A percentile compares a stretch with the other conserved stretches of the same genome.
phyloP scores from a whole-genome alignment of 2,113 vertebrate genomes.

The Drymodes brunneopygia region DNA sequence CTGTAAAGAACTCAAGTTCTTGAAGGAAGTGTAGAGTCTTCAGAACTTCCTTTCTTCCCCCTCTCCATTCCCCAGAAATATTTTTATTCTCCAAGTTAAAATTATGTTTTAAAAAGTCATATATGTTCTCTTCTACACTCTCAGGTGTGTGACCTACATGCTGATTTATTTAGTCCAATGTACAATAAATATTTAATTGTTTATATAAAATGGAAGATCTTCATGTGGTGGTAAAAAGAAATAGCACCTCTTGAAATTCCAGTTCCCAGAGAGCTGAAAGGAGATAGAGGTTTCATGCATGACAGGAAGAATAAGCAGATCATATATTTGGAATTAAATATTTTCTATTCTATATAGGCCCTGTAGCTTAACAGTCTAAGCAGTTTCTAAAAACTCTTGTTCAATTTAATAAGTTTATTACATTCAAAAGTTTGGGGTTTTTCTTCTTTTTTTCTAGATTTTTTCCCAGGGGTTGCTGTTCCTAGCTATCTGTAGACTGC shows the following conservation, averaged over 20 bases:
- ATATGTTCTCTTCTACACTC: background rate
- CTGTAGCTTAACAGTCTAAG: background rate
- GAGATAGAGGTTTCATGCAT: background rate
- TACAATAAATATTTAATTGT: background rate
- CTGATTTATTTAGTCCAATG: background rate
- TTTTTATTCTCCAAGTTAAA: background rate
- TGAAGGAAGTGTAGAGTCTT: background rate
- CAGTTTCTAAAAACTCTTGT: background rate
- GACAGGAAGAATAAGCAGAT: background rate
- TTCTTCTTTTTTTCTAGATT: no score
- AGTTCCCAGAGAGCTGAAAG: background rate
- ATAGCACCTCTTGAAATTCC: background rate
- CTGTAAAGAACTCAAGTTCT: background rate
- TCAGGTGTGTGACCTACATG: background rate
- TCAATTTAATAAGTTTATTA: background rate
- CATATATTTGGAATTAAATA: background rate
- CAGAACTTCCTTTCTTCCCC: background rate
- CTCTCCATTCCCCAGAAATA: fast-evolving
- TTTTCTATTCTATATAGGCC: background rate
- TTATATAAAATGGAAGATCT: background rate
- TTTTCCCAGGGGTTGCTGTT: background rate
- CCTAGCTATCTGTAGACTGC: background rate
- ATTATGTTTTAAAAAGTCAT: background rate
- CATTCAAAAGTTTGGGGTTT: fast-evolving
- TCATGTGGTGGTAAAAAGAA: background rate